These are phyloP conservation scores for Drosophila miranda DNA, from an alignment of 1,140 invertebrate genomes.

Conservation along the genomic window DNA sequence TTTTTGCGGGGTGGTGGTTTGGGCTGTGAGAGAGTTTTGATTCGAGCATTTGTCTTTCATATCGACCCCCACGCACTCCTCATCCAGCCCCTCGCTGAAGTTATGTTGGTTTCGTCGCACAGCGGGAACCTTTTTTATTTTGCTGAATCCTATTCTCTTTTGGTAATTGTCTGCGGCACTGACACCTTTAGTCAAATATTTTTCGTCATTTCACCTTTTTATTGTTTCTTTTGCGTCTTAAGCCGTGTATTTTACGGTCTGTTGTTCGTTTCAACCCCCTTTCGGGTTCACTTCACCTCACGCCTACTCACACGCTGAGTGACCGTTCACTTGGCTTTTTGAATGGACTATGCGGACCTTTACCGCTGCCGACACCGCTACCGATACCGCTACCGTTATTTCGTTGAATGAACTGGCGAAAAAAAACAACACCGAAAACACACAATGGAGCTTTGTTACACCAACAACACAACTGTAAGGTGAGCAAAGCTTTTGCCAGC, in stretches of 20 bases:
- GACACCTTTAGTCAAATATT: conserved; percentile 41
- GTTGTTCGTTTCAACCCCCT: conserved; percentile 36
- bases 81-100: conserved; percentile 12
- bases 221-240: conserved; percentile 8
- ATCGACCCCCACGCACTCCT: not conserved
- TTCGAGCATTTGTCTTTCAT: conserved; percentile 17
- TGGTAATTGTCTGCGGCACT: conserved; percentile 22
- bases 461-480: conserved; percentile 15
- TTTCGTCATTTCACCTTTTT: conserved; percentile 14
- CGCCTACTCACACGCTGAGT: too few species aligned
- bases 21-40: conserved; percentile 13
- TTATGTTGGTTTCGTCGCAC: not conserved
- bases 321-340: too few species aligned
- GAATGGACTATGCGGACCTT: conserved; percentile 1
- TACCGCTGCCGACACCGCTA: conserved; percentile 11
- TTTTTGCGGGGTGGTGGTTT: conserved; percentile 7
- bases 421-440: conserved; percentile 34
- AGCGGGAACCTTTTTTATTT: conserved; percentile 32
- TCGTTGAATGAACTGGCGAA: conserved; percentile 66
- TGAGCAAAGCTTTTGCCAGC: conserved; percentile 34
- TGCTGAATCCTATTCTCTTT: conserved; percentile 13
- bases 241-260: not conserved
- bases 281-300: not conserved
- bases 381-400: conserved; percentile 66
- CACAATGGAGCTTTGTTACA: conserved; percentile 65